These are phyloP conservation scores for Pica pica DNA, from an alignment of 2,113 vertebrate genomes.

Conservation along the genomic window DNA sequence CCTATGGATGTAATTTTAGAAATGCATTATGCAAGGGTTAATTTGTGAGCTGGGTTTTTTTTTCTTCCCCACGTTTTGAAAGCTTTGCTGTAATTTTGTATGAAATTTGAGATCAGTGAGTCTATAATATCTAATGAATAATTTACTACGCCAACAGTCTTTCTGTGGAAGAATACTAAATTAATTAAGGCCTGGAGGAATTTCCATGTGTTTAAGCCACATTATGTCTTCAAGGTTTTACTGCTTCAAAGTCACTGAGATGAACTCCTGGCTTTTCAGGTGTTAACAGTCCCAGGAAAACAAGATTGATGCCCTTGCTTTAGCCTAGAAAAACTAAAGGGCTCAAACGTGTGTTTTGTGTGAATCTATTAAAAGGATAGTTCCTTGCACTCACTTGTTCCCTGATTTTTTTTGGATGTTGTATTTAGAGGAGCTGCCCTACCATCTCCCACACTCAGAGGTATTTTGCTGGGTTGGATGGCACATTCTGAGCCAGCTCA, in stretches of 20 bases:
- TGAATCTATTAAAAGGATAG: neutral
- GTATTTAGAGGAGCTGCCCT: neutral
- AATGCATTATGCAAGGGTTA: constrained; percentile 58
- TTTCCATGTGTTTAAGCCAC: constrained; percentile 69
- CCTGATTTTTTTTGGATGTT: neutral
- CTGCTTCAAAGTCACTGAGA: constrained; percentile 62
- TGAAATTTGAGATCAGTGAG: constrained; percentile 69
- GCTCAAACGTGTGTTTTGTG: neutral
- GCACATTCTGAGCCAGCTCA: neutral
- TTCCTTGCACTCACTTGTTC: neutral
- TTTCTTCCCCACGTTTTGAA: constrained; percentile 15
- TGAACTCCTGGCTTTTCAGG: constrained; percentile 53
- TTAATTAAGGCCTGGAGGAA: constrained; percentile 75
- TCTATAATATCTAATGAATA: constrained; percentile 74
- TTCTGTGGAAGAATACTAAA: constrained; percentile 72
- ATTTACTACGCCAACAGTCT: constrained; percentile 71
- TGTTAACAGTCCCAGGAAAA: constrained; percentile 50
- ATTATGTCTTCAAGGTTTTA: constrained; percentile 71
- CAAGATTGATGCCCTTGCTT: constrained; percentile 35
- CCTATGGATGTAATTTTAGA: constrained; percentile 41
- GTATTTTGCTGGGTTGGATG: neutral
- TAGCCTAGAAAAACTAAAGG: constrained; percentile 24
- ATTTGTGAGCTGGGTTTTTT: neutral
- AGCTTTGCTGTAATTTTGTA: constrained; percentile 68
- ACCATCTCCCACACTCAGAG: neutral